Percentiles rank a stretch among this genome's conserved stretches.
Conservation (phyloP, 2,888 invertebrate genomes). For the Eupithecia subumbrata region DNA sequence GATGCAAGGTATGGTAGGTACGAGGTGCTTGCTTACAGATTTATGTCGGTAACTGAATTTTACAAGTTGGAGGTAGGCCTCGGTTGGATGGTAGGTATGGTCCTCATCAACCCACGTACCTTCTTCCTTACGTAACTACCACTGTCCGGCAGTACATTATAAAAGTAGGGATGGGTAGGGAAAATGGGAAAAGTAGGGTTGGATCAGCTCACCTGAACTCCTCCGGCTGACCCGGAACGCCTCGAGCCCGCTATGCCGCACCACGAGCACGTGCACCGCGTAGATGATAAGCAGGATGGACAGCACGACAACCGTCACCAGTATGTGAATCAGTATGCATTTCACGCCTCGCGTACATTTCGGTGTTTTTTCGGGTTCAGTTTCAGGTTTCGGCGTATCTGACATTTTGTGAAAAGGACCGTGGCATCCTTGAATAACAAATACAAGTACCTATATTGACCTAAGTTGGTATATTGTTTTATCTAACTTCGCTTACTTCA, state of each 20-base stretch:
- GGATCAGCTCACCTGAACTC: not conserved
- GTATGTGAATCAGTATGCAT: not conserved
- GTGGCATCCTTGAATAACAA: not conserved
- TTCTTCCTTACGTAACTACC: no score
- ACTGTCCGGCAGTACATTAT: no score
- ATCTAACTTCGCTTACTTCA: no score
- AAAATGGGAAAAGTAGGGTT: no score
- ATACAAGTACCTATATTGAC: not conserved
- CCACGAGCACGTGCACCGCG: slow-evolving; percentile 3
- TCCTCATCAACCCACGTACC: no score
- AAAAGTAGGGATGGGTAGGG: no score
- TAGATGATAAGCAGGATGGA: not conserved
- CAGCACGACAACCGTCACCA: not conserved
- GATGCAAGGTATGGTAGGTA: no score
- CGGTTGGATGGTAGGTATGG: no score
- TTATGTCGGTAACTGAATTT: no score
- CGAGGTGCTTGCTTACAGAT: no score
- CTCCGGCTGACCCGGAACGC: not conserved
- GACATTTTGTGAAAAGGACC: not conserved
- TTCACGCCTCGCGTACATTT: slow-evolving; percentile 4
- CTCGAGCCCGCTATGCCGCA: not conserved
- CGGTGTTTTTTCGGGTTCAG: not conserved
- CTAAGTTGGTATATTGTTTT: no score
- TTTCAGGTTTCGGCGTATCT: not conserved
- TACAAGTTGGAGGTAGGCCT: no score